phyloP scores from a whole-genome alignment of 2,888 invertebrate genomes.

The Nephrotoma appendiculata region DNA sequence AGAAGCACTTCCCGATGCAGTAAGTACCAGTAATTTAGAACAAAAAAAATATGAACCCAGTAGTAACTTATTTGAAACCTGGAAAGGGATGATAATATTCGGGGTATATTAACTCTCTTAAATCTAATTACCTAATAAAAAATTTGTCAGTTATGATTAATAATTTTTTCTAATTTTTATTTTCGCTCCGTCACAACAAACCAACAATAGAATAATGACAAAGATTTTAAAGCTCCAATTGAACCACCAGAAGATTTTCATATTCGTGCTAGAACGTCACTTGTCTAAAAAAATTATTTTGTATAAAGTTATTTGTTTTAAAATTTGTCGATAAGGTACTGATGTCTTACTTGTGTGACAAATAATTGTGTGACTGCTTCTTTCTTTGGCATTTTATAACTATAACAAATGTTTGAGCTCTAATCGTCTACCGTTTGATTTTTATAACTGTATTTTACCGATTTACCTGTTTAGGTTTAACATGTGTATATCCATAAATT shows the following conservation, averaged over 20 bases:
- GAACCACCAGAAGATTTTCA: not conserved
- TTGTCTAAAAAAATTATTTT: not conserved
- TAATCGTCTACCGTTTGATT: not conserved
- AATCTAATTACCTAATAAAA: not conserved
- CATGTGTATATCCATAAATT: not conserved
- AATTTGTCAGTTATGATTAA: not conserved
- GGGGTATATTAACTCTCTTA: not conserved
- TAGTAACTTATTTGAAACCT: not conserved
- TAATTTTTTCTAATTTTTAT: not conserved
- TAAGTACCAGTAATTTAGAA: constrained; percentile 25
- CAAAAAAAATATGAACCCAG: constrained; percentile 18
- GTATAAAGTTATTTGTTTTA: not conserved
- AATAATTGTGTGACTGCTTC: not conserved
- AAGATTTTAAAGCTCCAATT: not conserved
- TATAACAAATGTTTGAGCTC: not conserved
- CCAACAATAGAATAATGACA: not conserved
- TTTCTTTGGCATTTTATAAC: not conserved
- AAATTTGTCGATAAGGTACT: not conserved
- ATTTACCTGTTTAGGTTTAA: not conserved
- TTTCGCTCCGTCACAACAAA: not conserved
- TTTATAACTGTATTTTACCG: not conserved
- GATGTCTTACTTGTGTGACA: not conserved
- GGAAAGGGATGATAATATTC: not conserved
- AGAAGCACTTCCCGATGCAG: constrained; percentile 29
- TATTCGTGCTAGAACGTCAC: not conserved